Evolutionary conservation across 2,113 vertebrate species (phyloP), one percentile per base, ranked within the genome.

Genomic region (Todiramphus saurophagus): DNA sequence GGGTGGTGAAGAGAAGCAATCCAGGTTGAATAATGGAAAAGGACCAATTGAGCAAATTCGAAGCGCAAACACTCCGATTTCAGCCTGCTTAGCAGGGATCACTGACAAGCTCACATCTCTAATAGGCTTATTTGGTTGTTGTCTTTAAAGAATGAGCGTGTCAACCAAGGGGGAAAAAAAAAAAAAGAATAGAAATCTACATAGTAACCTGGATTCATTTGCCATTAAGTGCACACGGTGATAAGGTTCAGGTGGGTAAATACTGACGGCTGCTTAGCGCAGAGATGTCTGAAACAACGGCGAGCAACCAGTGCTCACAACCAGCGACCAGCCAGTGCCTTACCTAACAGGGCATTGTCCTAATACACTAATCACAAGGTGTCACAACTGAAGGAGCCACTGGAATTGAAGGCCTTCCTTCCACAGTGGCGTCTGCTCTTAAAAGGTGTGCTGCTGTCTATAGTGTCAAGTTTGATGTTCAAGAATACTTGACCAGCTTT

Each of bases 1-100:
- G 84, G 87, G 75, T 5, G 60, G 72, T 13, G 94, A 96, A 79
- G 77, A 91, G 95, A 55, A 97, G 96, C 89, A 94, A 88, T 84
- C 90, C 89, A 91, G 93, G 88, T 11, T 66, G 94, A 96, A 94
- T 98, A 97, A 98, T 97, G 95, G 96, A 83, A 94, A 95, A 96
- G 94, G 56, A 96, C 95, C 97, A 96, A 97, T 95, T 96, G 93
- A 97, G 95, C 93, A 97, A 97, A 95, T 88, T 94, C 66, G 15
- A 87, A 96, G 85, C 18, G 87, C 96, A 97, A 98, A 98, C 96
- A 98, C 41, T 80, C 80, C 62, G 95, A 97, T 96, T 76, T 83
- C 86, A 96, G 69, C 81, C 95, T 69, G 96, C 90, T 80, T 2
- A n/a, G 94, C 88, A 43, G 93, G 93, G 53, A 44, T 39, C 44